Evolutionary conservation across 2,113 vertebrate species (phyloP).

Genomic region (Pachycephala philippinensis): DNA sequence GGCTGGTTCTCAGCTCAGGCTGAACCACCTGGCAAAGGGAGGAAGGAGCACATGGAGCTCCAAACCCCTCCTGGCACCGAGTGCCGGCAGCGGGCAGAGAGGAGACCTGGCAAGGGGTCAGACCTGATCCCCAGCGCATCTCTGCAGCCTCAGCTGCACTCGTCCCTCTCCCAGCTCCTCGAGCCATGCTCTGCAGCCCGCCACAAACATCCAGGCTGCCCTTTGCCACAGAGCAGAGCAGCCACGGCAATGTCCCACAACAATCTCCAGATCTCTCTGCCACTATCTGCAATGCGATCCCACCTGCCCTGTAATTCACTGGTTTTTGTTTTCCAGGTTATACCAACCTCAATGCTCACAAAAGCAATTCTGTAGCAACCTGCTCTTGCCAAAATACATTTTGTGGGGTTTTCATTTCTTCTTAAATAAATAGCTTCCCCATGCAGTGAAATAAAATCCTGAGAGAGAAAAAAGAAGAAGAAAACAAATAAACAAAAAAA

Average conservation of each 20-base stretch:
- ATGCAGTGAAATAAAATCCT: background rate
- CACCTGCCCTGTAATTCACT: rapidly evolving
- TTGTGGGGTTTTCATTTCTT: background rate
- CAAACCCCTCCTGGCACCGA: rapidly evolving
- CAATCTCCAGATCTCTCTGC: background rate
- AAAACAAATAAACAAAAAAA: background rate
- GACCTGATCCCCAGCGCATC: rapidly evolving
- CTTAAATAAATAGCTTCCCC: background rate
- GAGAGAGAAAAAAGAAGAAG: background rate
- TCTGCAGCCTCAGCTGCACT: background rate
- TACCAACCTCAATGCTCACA: background rate
- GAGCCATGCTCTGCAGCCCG: rapidly evolving
- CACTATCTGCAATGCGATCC: rapidly evolving
- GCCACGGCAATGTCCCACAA: rapidly evolving
- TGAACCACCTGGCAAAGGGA: background rate
- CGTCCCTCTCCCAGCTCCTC: rapidly evolving
- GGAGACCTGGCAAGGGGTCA: rapidly evolving
- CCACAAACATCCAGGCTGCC: rapidly evolving
- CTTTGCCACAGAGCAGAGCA: rapidly evolving
- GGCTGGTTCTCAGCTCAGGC: background rate
- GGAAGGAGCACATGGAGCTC: rapidly evolving
- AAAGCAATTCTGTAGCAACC: background rate
- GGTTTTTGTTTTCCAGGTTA: background rate
- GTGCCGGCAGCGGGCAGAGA: background rate
- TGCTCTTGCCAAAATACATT: background rate